Percentiles rank a stretch among this genome's conserved stretches.
Evolutionary conservation across 1,140 invertebrate genomes (phyloP).

Genomic region (Orius insidiosus): DNA sequence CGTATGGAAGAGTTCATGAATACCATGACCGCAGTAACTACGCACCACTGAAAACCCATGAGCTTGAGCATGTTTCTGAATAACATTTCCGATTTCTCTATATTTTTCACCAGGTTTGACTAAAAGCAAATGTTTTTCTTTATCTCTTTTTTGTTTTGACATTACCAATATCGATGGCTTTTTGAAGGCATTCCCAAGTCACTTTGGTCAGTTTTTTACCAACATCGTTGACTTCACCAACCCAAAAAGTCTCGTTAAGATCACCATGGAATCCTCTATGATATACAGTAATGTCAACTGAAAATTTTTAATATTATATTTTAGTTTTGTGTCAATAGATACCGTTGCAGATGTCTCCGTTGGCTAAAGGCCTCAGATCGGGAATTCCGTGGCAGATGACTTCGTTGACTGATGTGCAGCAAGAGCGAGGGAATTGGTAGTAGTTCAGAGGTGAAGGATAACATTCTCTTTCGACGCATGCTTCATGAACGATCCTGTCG

Average conservation of each 20-base stretch:
- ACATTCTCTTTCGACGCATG: conserved; percentile 47
- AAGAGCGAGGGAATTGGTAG: conserved; percentile 73
- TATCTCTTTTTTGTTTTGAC: conserved; percentile 42
- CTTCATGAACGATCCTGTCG: conserved; percentile 55
- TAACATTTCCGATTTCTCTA: conserved; percentile 32
- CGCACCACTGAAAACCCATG: conserved; percentile 52
- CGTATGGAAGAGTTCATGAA: conserved; percentile 82
- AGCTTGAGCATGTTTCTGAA: conserved; percentile 42
- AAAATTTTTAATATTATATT: background rate
- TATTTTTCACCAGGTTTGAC: background rate
- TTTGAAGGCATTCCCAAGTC: conserved; percentile 51
- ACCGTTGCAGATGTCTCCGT: conserved; percentile 87
- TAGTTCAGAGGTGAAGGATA: conserved; percentile 87
- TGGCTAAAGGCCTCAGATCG: conserved; percentile 53
- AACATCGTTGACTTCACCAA: conserved; percentile 62
- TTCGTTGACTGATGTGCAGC: conserved; percentile 92
- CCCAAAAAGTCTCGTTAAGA: conserved; percentile 69
- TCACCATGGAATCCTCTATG: conserved; percentile 81
- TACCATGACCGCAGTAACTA: conserved; percentile 78
- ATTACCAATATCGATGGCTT: conserved; percentile 50
- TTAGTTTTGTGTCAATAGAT: conserved; percentile 81
- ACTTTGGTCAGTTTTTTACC: conserved; percentile 48
- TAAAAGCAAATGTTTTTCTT: background rate
- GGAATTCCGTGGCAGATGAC: conserved; percentile 91
- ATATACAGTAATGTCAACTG: conserved; percentile 33